Evolutionary conservation across 2,797 vertebrate genomes (phyloP), one percentile per base, ranked within the genome.

Genomic region (Acipenser transmontanus): DNA sequence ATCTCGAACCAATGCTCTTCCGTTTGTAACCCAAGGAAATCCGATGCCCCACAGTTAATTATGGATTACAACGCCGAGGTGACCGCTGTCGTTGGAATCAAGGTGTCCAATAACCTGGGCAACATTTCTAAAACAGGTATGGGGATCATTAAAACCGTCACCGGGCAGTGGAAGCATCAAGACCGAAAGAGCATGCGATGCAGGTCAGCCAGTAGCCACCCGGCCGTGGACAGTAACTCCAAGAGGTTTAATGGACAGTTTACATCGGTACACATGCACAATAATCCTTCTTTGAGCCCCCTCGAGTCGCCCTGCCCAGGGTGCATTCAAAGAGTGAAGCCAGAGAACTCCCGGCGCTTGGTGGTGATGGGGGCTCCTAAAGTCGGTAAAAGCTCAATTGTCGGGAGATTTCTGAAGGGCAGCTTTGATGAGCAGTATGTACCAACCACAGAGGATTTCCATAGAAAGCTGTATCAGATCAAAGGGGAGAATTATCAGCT

Each of bases 341-440:
- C 85, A 2, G 82, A 87, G 74, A 91, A 89, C 77, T 84, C 78
- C 65, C 84, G 82, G 66, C 85, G 89, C 71, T 76, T 91, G 8
- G 90, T 91, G 69, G 88, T 91, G 50, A 87, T 91, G 6, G 88
- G 90, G 6, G 87, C 88, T 60, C 88, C 88, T 13, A 76, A 85
- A 49, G 90, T 90, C 2, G 90, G 90, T 0, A 91, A 91, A 71
- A 90, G 85, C 1, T 87, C 89, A n/a, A 88, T 91, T 72, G 69
- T 91, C 1, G 81, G 85, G 34, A 78, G 89, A 51, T 91, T 89
- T 63, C 80, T 91, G 4, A 73, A 80, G 61, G 89, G 91, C 63
- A 85, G 82, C 1, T 91, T 90, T 66, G 80, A 87, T 50, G 89
- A 91, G 13, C 81, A 78, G 7, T 91, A 91, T 76, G 81, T 76